phyloP scores from a whole-genome alignment of 2,797 vertebrate species.

The Sandelia bainsii region DNA sequence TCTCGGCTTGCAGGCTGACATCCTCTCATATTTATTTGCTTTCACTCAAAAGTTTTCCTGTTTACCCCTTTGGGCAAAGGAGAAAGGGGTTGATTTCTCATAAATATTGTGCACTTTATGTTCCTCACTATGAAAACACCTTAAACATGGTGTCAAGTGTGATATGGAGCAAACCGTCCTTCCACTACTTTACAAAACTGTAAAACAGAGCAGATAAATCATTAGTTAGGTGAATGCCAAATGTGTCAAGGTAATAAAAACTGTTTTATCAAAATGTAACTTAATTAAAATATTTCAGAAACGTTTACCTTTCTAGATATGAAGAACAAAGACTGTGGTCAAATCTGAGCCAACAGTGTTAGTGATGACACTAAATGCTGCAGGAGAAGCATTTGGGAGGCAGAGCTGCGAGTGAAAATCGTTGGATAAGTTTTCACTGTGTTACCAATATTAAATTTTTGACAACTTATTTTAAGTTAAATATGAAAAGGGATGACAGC shows the following conservation, averaged over 20 bases:
- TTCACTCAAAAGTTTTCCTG: background rate
- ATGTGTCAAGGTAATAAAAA: background rate
- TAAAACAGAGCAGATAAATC: too few relatives aligned
- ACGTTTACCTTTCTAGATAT: background rate
- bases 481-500: conserved; percentile 8
- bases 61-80: background rate
- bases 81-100: background rate
- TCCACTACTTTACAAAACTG: too few relatives aligned
- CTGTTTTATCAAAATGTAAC: background rate
- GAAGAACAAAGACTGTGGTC: background rate
- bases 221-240: too few relatives aligned
- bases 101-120: background rate
- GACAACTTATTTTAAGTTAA: background rate
- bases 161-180: too few relatives aligned
- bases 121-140: background rate
- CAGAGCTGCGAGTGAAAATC: background rate
- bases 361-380: background rate
- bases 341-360: background rate
- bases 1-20: conserved; percentile 1
- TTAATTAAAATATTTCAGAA: background rate
- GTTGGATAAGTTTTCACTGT: background rate
- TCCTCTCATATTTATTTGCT: conserved; percentile 23
- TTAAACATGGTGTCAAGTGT: background rate
- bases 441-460: background rate
- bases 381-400: background rate